A percentile compares a stretch with the other conserved stretches of the same genome.
These are phyloP conservation scores for Cardiocondyla obscurior DNA, from an alignment of 1,140 invertebrate genomes.

Conservation along the genomic window DNA sequence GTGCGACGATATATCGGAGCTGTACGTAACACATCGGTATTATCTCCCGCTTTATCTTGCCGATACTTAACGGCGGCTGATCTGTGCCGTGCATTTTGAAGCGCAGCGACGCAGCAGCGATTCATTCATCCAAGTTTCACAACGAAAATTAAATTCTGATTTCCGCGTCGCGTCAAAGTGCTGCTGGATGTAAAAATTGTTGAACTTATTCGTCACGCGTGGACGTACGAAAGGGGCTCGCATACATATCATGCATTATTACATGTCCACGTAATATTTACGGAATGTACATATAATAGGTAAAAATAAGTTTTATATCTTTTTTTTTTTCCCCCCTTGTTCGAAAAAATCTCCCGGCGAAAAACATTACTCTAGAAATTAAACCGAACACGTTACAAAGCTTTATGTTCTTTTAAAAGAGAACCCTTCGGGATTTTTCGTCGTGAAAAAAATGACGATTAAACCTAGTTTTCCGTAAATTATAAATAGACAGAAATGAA, in stretches of 20 bases:
- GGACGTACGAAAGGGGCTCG: not conserved
- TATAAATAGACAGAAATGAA: not conserved
- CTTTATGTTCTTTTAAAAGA: not conserved
- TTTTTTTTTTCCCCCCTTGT: not conserved
- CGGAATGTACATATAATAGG: not conserved
- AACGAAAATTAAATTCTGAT: constrained; percentile 25
- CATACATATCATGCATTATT: not conserved
- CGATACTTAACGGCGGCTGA: not conserved
- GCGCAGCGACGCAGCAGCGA: not conserved
- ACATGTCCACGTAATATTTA: not conserved
- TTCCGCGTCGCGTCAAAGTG: constrained; percentile 7
- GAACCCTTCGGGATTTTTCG: not conserved
- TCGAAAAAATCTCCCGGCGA: not conserved
- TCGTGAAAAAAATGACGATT: not conserved
- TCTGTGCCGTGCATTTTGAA: too few relatives aligned
- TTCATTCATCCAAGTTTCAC: not conserved
- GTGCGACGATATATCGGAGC: not conserved
- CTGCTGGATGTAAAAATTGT: constrained; percentile 13
- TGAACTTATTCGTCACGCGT: not conserved
- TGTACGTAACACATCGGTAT: too few relatives aligned
- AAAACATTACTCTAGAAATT: constrained; percentile 8
- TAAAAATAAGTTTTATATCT: too few relatives aligned
- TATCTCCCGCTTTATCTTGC: constrained; percentile 13
- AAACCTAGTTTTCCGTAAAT: not conserved
- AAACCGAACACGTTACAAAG: not conserved